Percentiles rank a stretch among this genome's conserved stretches.
phyloP scores from a whole-genome alignment of 2,113 vertebrate species.

The Acrocephalus kingi region DNA sequence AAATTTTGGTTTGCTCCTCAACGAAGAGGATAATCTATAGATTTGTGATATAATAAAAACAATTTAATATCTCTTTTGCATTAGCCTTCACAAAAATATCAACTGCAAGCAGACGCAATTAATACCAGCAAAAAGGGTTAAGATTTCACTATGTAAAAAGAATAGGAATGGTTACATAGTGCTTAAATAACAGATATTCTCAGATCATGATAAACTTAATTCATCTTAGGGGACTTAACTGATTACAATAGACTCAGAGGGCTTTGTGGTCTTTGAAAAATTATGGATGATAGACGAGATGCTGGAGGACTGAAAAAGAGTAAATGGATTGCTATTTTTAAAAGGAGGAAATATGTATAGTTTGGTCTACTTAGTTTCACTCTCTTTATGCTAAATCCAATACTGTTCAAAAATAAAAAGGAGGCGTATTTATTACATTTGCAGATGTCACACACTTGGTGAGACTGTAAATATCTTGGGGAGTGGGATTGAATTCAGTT shows the following conservation, averaged over 20 bases:
- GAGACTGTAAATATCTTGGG: background rate
- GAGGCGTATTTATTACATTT: background rate
- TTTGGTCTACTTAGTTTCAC: background rate
- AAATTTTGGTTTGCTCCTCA: background rate
- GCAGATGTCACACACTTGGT: background rate
- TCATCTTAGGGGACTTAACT: background rate
- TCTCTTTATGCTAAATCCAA: background rate
- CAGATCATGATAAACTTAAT: conserved; percentile 44
- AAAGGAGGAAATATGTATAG: background rate
- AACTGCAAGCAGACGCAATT: background rate
- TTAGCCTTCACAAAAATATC: background rate
- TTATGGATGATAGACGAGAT: conserved; percentile 2
- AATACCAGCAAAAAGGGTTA: background rate
- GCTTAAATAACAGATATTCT: conserved; percentile 19
- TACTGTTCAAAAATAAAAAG: background rate
- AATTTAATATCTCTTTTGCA: background rate
- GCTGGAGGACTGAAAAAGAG: background rate
- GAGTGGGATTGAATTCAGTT: background rate
- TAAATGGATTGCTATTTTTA: background rate
- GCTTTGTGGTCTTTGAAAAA: conserved; percentile 28
- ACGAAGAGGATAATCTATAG: background rate
- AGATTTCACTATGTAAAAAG: background rate
- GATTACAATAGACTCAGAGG: conserved; percentile 19
- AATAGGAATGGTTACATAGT: conserved; percentile 12
- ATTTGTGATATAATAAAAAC: background rate